phyloP scores from a whole-genome alignment of 1,140 invertebrate species.

The Bombus ignitus region DNA sequence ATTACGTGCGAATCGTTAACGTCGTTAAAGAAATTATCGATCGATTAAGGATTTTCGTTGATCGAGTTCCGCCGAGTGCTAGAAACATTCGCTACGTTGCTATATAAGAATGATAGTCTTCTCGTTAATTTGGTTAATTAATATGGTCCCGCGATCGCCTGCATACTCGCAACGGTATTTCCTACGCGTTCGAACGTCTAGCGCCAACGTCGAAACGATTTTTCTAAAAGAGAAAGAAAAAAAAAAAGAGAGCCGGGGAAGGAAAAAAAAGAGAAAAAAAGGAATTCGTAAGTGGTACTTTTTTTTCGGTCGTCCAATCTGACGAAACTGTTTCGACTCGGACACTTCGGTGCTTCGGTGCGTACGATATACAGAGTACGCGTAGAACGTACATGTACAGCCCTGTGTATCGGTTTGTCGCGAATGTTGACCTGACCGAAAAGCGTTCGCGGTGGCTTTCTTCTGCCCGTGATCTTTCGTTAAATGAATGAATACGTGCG shows the following conservation, averaged over 20 bases:
- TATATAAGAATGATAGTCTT: slow-evolving; percentile 33
- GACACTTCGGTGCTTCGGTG: background rate
- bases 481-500: slow-evolving; percentile 7
- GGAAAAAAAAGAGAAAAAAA: background rate
- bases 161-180: no score
- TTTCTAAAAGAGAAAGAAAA: background rate
- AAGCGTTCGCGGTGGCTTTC: background rate
- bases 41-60: background rate
- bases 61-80: background rate
- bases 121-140: background rate
- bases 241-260: background rate
- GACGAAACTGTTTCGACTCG: slow-evolving; percentile 28
- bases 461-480: background rate
- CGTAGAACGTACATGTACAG: slow-evolving; percentile 46
- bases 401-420: slow-evolving; percentile 43
- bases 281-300: background rate
- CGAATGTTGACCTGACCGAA: slow-evolving; percentile 32
- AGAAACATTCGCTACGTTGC: background rate
- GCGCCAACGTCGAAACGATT: no score
- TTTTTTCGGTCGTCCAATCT: background rate
- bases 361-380: slow-evolving; percentile 18
- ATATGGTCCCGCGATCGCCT: slow-evolving; percentile 40
- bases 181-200: background rate
- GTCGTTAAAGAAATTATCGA: background rate
- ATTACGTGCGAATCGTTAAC: no score